A percentile compares a stretch with the other conserved stretches of the same genome.
These are phyloP conservation scores for Scaptomyza flava DNA, from an alignment of 2,888 invertebrate species.

Conservation along the genomic window DNA sequence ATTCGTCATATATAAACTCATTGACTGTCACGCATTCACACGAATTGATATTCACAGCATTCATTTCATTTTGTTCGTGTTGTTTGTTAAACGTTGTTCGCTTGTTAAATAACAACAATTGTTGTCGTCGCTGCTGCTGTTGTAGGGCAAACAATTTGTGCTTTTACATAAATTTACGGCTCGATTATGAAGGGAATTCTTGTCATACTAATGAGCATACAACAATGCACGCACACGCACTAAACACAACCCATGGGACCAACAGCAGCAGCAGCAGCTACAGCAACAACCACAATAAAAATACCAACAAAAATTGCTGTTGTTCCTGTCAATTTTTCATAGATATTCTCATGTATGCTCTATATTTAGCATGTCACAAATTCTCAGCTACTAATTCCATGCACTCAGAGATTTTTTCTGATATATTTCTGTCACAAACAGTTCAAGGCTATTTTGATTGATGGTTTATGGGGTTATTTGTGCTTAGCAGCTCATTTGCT, in stretches of 20 bases:
- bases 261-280: conserved; percentile 18
- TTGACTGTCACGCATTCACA: conserved; percentile 44
- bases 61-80: conserved; percentile 15
- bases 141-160: conserved; percentile 59
- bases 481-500: conserved; percentile 34
- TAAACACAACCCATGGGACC: conserved; percentile 13
- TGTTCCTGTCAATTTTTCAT: conserved; percentile 43
- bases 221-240: conserved; percentile 65
- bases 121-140: conserved; percentile 20
- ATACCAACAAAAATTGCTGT: conserved; percentile 21
- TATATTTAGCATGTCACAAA: conserved; percentile 61
- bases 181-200: conserved; percentile 47
- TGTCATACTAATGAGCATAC: conserved; percentile 66
- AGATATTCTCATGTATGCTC: conserved; percentile 44
- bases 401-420: neutral
- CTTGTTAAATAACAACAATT: conserved; percentile 50
- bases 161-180: conserved; percentile 54
- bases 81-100: conserved; percentile 63
- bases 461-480: conserved; percentile 50
- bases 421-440: conserved; percentile 53
- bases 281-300: conserved; percentile 11
- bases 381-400: conserved; percentile 21
- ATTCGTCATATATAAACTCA: conserved; percentile 16
- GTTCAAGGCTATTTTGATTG: conserved; percentile 76
- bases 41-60: conserved; percentile 9